phyloP scores from a whole-genome alignment of 1,140 invertebrate genomes.

The Heliconius hermathena region DNA sequence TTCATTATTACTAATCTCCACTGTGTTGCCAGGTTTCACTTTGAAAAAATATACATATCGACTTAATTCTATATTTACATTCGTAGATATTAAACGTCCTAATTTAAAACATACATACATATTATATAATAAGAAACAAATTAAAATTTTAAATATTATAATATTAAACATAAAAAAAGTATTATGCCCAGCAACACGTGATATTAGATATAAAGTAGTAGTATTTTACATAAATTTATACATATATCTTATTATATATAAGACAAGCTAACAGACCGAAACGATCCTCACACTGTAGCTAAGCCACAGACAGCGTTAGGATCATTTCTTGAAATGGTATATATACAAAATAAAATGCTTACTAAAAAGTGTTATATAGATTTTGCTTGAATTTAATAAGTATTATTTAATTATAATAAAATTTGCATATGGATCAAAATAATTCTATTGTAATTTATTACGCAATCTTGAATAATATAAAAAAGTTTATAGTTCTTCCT shows the following conservation, averaged over 20 bases:
- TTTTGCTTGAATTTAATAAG: too few species aligned
- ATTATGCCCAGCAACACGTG: neutral
- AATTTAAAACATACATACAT: too few species aligned
- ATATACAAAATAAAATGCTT: neutral
- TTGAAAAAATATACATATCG: neutral
- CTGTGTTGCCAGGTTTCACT: neutral
- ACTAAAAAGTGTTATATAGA: neutral
- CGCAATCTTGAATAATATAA: too few species aligned
- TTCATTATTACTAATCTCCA: neutral
- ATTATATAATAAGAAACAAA: neutral
- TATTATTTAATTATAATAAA: too few species aligned
- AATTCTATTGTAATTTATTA: too few species aligned
- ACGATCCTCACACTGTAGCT: too few species aligned
- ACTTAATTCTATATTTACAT: neutral
- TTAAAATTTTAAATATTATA: neutral
- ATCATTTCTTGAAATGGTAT: slow-evolving; percentile 20
- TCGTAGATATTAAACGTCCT: neutral
- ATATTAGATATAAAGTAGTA: neutral
- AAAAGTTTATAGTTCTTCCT: too few species aligned
- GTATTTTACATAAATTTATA: neutral
- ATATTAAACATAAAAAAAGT: neutral
- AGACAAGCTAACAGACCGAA: slow-evolving; percentile 24
- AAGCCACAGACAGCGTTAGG: neutral
- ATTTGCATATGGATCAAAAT: too few species aligned
- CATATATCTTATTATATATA: slow-evolving; percentile 5